Evolutionary conservation across 2,888 invertebrate genomes (phyloP).

Genomic region (Andrena flavipes): DNA sequence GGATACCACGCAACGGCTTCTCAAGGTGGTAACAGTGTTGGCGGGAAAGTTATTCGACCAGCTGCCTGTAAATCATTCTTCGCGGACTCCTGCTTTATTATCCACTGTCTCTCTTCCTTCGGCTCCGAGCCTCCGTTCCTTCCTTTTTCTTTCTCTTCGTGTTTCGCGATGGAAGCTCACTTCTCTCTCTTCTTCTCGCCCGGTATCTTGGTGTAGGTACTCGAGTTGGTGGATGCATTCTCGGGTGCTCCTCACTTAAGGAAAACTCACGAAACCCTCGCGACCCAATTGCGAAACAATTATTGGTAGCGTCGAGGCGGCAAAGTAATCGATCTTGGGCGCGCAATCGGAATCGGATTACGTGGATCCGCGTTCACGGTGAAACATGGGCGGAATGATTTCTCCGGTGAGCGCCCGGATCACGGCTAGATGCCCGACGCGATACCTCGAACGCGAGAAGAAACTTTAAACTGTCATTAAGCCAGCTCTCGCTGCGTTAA

Average conservation of each 20-base stretch:
- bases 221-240: not conserved
- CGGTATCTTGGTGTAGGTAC: slow-evolving; percentile 15
- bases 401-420: slow-evolving; percentile 51
- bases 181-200: not conserved
- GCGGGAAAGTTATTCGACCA: slow-evolving; percentile 82
- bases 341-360: slow-evolving; percentile 52
- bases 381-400: slow-evolving; percentile 40
- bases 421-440: slow-evolving; percentile 63
- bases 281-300: slow-evolving; percentile 7
- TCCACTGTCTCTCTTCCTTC: slow-evolving; percentile 68
- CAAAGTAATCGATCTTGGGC: slow-evolving; percentile 64
- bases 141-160: slow-evolving; percentile 56
- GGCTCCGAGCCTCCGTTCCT: slow-evolving; percentile 38
- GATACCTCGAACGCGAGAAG: slow-evolving; percentile 70
- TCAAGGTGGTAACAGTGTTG: slow-evolving; percentile 82
- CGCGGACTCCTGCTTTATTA: slow-evolving; percentile 80
- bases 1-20: slow-evolving; percentile 62
- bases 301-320: slow-evolving; percentile 15
- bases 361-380: slow-evolving; percentile 48
- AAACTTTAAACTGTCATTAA: slow-evolving; percentile 76
- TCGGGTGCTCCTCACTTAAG: not conserved
- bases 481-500: slow-evolving; percentile 63
- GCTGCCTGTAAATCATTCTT: slow-evolving; percentile 81
- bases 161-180: slow-evolving; percentile 44
- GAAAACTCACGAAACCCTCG: slow-evolving; percentile 8